Evolutionary conservation across 2,797 vertebrate genomes (phyloP).

Genomic region (Acanthopagrus latus): DNA sequence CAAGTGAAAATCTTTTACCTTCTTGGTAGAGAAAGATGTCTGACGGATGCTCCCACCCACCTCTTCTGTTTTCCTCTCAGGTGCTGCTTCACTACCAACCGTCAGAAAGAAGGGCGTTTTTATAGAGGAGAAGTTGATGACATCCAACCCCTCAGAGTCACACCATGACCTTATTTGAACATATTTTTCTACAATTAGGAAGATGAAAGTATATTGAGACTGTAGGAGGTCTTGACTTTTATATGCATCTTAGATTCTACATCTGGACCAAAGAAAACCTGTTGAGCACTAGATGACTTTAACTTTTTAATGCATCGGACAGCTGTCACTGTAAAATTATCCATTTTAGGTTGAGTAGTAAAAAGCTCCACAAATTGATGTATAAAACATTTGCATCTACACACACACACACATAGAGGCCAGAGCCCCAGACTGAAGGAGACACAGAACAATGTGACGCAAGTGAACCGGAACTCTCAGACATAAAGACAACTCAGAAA

Average conservation of each 20-base stretch:
- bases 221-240: background rate
- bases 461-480: no score
- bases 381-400: no score
- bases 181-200: background rate
- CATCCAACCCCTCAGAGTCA: background rate
- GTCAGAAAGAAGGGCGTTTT: background rate
- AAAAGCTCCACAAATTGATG: no score
- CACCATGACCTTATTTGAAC: background rate
- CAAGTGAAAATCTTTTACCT: background rate
- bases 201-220: background rate
- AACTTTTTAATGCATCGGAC: background rate
- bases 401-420: no score
- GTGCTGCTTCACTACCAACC: background rate
- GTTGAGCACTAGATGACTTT: background rate
- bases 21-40: background rate
- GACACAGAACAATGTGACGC: no score
- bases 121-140: background rate
- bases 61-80: background rate
- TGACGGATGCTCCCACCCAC: background rate
- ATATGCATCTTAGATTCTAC: background rate
- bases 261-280: background rate
- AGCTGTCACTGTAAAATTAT: no score
- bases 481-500: no score
- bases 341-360: no score
- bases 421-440: no score